Evolutionary conservation across 2,888 invertebrate genomes (phyloP).

Genomic region (Meghimatium bilineatum): DNA sequence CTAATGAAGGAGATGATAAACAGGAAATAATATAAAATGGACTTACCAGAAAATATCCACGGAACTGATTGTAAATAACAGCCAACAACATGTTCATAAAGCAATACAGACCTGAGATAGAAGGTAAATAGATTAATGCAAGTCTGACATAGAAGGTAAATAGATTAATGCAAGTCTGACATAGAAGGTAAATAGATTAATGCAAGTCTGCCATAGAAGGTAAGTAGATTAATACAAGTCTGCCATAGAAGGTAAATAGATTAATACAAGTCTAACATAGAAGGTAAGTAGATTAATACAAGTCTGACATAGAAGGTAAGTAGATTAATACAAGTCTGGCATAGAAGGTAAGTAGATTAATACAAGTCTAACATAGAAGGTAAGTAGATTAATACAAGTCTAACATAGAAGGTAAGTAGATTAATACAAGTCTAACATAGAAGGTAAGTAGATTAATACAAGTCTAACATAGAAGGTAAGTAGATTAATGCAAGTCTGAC

Average conservation of each 20-base stretch:
- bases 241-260: no score
- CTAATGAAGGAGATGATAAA: neutral
- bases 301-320: no score
- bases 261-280: no score
- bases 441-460: no score
- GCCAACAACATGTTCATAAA: constrained; percentile 77
- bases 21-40: neutral
- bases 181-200: neutral
- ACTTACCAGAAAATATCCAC: constrained; percentile 75
- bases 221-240: neutral
- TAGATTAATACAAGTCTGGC: no score
- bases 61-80: constrained; percentile 76
- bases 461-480: no score
- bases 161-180: neutral
- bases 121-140: neutral
- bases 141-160: neutral
- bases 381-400: no score
- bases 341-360: neutral
- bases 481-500: no score
- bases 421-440: no score
- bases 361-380: no score
- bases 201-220: neutral
- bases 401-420: no score
- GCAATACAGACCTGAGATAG: constrained; percentile 72
- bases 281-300: no score